Percentiles rank a stretch among this genome's conserved stretches.
Evolutionary conservation across 2,888 invertebrate species (phyloP).

Genomic region (Notodonta dromedarius): DNA sequence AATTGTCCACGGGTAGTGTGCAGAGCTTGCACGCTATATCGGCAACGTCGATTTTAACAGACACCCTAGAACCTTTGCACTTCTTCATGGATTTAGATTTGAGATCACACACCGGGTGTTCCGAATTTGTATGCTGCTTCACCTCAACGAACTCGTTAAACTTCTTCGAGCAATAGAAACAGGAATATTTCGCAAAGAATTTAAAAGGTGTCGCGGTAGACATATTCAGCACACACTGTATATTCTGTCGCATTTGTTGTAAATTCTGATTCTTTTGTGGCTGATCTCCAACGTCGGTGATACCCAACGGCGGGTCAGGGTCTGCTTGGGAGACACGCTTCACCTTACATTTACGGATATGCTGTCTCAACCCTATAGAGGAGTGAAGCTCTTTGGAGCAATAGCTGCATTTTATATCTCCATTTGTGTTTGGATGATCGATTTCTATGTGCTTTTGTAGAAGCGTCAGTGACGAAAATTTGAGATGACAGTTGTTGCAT

Average conservation of each 20-base stretch:
- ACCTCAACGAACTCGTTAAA: too few relatives aligned
- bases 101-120: too few relatives aligned
- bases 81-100: too few relatives aligned
- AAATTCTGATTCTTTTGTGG: too few relatives aligned
- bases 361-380: conserved; percentile 68
- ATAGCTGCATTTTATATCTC: conserved; percentile 59
- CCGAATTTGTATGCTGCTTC: conserved; percentile 20
- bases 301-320: conserved; percentile 11
- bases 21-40: too few relatives aligned
- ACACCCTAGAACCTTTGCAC: too few relatives aligned
- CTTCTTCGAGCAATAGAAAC: conserved; percentile 61
- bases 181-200: conserved; percentile 65
- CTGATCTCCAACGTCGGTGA: conserved; percentile 39
- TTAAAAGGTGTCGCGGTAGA: conserved; percentile 72
- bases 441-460: conserved; percentile 56
- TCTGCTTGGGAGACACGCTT: conserved; percentile 52
- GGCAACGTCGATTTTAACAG: too few relatives aligned
- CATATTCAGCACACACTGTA: conserved; percentile 58
- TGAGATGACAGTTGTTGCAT: conserved; percentile 58
- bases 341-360: conserved; percentile 43
- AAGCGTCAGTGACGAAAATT: conserved; percentile 48
- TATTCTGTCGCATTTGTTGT: conserved; percentile 26
- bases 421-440: conserved; percentile 61
- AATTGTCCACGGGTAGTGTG: too few relatives aligned
- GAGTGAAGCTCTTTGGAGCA: conserved; percentile 58